These are phyloP conservation scores for Tamias sibiricus DNA, from an alignment of 2,113 vertebrate genomes.

Conservation along the genomic window DNA sequence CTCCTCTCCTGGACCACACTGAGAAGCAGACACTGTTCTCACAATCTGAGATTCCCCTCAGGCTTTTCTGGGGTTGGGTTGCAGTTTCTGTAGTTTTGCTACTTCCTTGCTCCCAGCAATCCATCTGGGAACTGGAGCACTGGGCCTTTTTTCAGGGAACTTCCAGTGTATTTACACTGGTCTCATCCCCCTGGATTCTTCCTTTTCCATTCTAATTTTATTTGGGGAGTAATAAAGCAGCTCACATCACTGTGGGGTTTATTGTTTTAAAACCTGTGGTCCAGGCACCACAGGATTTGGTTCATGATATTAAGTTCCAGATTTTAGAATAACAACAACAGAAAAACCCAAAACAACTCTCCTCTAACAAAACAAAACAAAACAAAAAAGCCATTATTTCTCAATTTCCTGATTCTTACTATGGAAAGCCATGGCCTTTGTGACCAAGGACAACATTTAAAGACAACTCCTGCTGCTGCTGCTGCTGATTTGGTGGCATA, in stretches of 20 bases:
- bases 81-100: background rate
- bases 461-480: background rate
- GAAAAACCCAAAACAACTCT: background rate
- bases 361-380: background rate
- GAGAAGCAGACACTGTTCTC: background rate
- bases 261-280: background rate
- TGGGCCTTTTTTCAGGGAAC: background rate
- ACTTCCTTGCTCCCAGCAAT: background rate
- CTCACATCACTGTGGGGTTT: background rate
- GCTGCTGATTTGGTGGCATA: too few species aligned
- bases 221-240: background rate
- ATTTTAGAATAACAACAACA: background rate
- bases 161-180: background rate
- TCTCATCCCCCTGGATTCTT: background rate
- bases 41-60: background rate
- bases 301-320: background rate
- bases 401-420: background rate
- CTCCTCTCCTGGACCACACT: background rate
- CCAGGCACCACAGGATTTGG: background rate
- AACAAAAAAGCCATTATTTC: background rate
- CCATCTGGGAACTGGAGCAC: too few species aligned
- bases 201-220: background rate
- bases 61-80: background rate
- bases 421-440: background rate
- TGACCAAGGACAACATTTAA: background rate